Base-by-base conservation (phyloP, 2,888 invertebrate species). In the Xestia rhomboidea region DNA sequence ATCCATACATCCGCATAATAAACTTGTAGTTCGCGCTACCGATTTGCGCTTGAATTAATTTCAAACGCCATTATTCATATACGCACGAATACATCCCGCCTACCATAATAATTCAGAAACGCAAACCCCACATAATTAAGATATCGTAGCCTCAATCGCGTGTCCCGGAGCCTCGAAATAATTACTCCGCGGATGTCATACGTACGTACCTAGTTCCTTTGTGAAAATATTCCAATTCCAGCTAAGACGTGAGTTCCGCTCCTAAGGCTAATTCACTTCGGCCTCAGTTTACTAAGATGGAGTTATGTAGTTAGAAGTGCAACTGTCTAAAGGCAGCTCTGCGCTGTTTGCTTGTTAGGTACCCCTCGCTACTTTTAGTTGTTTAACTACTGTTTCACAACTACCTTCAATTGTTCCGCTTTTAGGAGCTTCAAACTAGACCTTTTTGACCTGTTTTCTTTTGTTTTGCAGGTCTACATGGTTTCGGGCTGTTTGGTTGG, bases 211-310 rank as follows among this genome's bases (percentile, higher is more conserved):
- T 79, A 77, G 76, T 81, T 79, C 79, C 82, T 85, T 88, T 86
- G 83, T 83, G 84, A 83, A 88, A 89, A 84, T 86, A 75, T 88
- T 80, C 76, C 79, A 81, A 82, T 82, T 87, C 72, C 44, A 82
- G 68, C 38, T 54, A 75, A 83, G 80, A 78, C 79, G 75, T 71
- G 81, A 80, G 83, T 68, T 83, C 74, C 68, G 51, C 75, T 67
- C 44, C 74, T 68, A 46, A 67, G 66, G 81, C 83, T 86, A 85
- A 88, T 89, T 89, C 85, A 81, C 78, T 83, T 63, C 81, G 76
- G 34, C 46, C 69, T 41, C 60, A 71, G 68, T 74, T 69, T 62
- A 70, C 71, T 81, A 81, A 84, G 81, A 69, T 54, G 67, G 72
- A 82, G 81, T 84, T 86, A 80, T 68, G 77, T 80, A 79, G 78